Evolutionary conservation across 2,797 vertebrate genomes (phyloP), one percentile per base, ranked within the genome.

Genomic region (Lophius americanus): DNA sequence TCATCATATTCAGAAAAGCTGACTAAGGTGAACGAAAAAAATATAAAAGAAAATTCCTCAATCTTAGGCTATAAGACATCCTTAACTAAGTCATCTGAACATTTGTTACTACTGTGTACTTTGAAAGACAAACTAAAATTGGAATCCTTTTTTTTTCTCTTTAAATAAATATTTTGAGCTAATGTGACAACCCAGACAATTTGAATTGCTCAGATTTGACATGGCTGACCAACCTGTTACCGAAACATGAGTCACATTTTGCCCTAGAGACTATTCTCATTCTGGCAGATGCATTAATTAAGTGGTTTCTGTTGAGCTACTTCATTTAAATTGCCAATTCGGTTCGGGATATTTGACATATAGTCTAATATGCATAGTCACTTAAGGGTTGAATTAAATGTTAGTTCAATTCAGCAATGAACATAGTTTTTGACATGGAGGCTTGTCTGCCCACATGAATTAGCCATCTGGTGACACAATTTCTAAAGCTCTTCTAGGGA

Each of bases 291-390:
- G 73, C 79, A 67, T 49, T 13, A 14, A 7, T 82, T 83, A 78
- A 85, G 85, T 86, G 81, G 80, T 84, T 80, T 74, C 52, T 75
- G 64, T 83, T 87, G 80, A 81, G 81, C 64, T 61, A 7, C 79
- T 85, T 84, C 64, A 86, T 90, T 91, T 85, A 84, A 88, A 90
- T 84, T 87, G 78, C 78, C 85, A 88, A 85, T 88, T 81, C 78
- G 71, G 70, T 82, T 88, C 56, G 68, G 70, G 48, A 32, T 82
- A 73, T 84, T 86, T 86, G 88, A 88, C 90, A 82, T 80, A 68
- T 72, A 78, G 57, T 73, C 75, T 89, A 78, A 90, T 89, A 75
- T 89, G 63, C 82, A 85, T 81, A 79, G 81, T 81, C 78, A 82
- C 79, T 83, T 84, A 80, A 82, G 82, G 79, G 84, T 23, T 23